Conservation (phyloP, 2,888 invertebrate genomes). For the Lepidonotus clava region DNA sequence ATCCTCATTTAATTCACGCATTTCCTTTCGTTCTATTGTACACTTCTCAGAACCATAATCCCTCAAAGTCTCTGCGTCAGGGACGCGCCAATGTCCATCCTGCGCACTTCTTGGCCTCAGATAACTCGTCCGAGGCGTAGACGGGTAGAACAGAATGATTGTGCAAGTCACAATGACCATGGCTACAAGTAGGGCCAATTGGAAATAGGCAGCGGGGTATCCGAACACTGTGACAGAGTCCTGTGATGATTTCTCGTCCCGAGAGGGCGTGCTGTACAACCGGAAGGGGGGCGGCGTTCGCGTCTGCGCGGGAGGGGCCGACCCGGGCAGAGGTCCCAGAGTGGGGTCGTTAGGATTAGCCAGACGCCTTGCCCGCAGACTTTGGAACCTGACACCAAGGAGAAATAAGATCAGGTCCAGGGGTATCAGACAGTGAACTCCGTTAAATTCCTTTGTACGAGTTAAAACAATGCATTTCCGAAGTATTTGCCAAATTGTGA, state of each 20-base stretch:
- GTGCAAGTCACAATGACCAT: not conserved
- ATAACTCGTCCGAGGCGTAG: not conserved
- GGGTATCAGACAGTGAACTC: no score
- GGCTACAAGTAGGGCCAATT: constrained; percentile 11
- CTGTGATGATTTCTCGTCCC: constrained; percentile 23
- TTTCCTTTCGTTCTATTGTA: constrained; percentile 36
- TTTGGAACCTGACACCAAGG: not conserved
- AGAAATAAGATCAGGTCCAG: no score
- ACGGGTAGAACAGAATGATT: not conserved
- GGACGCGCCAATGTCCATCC: constrained; percentile 23
- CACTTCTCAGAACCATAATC: constrained; percentile 10
- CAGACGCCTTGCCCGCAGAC: not conserved
- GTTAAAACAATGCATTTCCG: no score
- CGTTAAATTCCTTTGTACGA: no score
- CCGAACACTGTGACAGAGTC: not conserved
- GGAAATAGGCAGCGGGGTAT: constrained; percentile 16
- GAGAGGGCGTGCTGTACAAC: not conserved
- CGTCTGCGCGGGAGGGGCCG: not conserved
- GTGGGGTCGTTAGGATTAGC: not conserved
- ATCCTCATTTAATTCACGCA: not conserved
- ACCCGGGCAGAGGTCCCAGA: not conserved
- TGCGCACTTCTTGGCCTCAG: not conserved
- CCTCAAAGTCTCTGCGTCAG: not conserved
- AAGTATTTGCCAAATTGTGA: no score
- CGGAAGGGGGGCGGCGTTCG: constrained; percentile 23